Evolutionary conservation across 2,113 vertebrate genomes (phyloP).

Genomic region (Ellobius talpinus): DNA sequence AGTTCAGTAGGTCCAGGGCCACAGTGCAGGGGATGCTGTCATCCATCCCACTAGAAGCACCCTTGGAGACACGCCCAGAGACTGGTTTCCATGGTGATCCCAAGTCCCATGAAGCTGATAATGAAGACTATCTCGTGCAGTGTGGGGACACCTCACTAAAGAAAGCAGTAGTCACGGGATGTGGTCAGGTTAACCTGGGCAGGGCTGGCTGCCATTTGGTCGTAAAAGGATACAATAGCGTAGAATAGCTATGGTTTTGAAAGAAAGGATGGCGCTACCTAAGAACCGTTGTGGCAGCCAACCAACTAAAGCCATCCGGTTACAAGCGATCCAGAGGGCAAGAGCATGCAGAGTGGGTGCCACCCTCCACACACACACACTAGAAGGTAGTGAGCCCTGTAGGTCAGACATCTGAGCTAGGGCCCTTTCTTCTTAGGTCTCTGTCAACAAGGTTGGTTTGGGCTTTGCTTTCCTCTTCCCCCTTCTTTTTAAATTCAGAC

Average conservation of each 20-base stretch:
- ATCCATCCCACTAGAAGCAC: not conserved
- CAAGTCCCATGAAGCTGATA: not conserved
- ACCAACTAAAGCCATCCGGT: not conserved
- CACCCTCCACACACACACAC: fast-evolving
- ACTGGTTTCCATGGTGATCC: not conserved
- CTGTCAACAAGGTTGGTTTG: not conserved
- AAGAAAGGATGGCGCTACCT: not conserved
- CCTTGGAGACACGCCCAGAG: not conserved
- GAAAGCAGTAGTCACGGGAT: fast-evolving
- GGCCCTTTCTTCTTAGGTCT: not conserved
- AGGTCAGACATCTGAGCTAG: not conserved
- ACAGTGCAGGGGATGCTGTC: not conserved
- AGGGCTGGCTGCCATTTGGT: too few species aligned
- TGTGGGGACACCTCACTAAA: too few species aligned
- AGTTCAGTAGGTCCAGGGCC: not conserved
- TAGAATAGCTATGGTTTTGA: fast-evolving
- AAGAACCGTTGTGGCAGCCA: not conserved
- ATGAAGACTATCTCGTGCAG: not conserved
- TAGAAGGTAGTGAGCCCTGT: fast-evolving
- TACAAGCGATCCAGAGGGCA: fast-evolving
- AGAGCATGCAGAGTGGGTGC: not conserved
- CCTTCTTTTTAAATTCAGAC: not conserved
- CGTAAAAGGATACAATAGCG: fast-evolving
- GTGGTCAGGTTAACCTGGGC: fast-evolving
- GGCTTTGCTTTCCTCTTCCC: not conserved